Evolutionary conservation across 2,113 vertebrate genomes (phyloP).

Genomic region (Chaenocephalus aceratus): DNA sequence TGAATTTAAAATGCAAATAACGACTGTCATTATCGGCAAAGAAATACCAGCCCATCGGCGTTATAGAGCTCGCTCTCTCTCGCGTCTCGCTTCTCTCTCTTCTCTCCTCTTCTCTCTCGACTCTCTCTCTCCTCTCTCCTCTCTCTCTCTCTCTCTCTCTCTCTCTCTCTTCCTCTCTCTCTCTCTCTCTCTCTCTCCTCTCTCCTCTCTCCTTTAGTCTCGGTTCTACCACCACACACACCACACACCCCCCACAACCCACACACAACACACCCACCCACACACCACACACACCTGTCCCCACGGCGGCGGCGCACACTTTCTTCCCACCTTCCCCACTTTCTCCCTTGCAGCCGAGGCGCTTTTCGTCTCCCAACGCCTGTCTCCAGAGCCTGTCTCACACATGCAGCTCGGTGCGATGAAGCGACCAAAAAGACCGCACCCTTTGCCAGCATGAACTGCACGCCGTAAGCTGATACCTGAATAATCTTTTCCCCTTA

Average conservation of each 20-base stretch:
- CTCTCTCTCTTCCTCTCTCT: constrained; percentile 25
- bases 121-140: no score
- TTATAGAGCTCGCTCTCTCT: no score
- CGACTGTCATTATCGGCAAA: constrained; percentile 42
- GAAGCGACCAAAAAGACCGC: no score
- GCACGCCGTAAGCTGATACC: constrained; percentile 65
- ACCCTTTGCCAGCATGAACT: no score
- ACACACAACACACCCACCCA: no score
- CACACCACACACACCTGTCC: not conserved
- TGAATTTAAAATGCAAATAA: constrained; percentile 46
- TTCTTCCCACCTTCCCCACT: constrained; percentile 39
- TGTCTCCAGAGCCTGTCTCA: constrained; percentile 81
- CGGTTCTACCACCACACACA: no score
- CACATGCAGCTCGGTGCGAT: constrained; percentile 77
- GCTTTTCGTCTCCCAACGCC: constrained; percentile 67
- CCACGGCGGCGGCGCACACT: constrained; percentile 12
- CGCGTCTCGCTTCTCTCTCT: no score
- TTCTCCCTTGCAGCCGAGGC: constrained; percentile 57
- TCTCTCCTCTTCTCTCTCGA: no score
- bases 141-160: constrained; percentile 21
- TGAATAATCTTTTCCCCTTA: not conserved
- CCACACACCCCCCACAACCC: no score
- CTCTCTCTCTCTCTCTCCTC: no score
- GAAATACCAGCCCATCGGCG: constrained; percentile 44
- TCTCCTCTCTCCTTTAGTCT: no score